These are phyloP conservation scores for Phataginus tricuspis DNA, from an alignment of 2,797 vertebrate species.

Conservation along the genomic window DNA sequence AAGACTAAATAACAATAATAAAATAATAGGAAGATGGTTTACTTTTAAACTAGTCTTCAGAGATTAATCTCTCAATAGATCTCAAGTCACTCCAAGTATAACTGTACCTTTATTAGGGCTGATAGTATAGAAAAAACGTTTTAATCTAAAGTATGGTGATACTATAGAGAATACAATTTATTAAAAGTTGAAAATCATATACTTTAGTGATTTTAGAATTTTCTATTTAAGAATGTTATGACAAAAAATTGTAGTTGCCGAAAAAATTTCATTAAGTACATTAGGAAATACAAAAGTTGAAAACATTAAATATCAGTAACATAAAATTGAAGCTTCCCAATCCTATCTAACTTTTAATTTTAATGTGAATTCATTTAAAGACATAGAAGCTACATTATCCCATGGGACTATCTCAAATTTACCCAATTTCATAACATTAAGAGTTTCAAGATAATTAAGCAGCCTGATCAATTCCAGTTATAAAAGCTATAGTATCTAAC, in stretches of 20 bases:
- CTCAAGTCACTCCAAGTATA: background rate
- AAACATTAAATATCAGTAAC: background rate
- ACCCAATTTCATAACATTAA: background rate
- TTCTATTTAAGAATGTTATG: background rate
- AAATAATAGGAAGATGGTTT: background rate
- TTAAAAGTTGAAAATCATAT: background rate
- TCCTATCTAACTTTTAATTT: background rate
- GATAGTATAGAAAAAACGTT: background rate
- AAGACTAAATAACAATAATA: background rate
- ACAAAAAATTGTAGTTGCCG: background rate
- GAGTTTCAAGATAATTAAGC: background rate
- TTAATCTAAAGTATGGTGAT: background rate
- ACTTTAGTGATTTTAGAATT: background rate
- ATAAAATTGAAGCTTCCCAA: background rate
- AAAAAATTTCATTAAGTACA: background rate
- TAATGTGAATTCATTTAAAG: background rate
- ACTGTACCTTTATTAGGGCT: background rate
- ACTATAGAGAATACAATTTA: background rate
- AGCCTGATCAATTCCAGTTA: background rate
- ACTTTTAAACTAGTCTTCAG: background rate
- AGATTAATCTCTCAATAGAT: background rate
- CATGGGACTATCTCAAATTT: background rate
- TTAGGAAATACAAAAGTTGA: background rate
- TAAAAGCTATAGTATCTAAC: background rate
- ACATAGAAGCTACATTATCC: background rate